Conservation (phyloP, 2,888 invertebrate species). For the Drosophila buzzatii region DNA sequence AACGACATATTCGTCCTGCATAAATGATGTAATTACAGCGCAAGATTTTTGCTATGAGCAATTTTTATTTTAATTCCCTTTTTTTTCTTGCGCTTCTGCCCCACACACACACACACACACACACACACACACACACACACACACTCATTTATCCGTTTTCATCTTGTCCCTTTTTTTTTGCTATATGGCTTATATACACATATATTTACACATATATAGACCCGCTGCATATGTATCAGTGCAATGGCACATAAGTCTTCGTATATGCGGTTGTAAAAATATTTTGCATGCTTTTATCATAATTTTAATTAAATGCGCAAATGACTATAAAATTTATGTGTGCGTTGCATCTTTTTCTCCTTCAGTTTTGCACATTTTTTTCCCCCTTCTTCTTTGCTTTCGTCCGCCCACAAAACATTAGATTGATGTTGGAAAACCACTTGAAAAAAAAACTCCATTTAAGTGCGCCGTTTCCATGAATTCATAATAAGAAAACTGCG, state of each 20-base stretch:
- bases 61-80: slow-evolving; percentile 77
- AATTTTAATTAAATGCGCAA: slow-evolving; percentile 77
- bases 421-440: slow-evolving; percentile 31
- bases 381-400: background rate
- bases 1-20: slow-evolving; percentile 83
- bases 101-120: too few relatives aligned
- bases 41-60: slow-evolving; percentile 78
- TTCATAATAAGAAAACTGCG: slow-evolving; percentile 8
- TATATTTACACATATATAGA: background rate
- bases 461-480: slow-evolving; percentile 2
- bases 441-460: background rate
- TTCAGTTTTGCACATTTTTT: slow-evolving; percentile 1
- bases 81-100: slow-evolving; percentile 28
- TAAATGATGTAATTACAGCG: slow-evolving; percentile 84
- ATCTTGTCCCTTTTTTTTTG: slow-evolving; percentile 47
- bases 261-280: slow-evolving; percentile 63
- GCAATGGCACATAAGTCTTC: slow-evolving; percentile 44
- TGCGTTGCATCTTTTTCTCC: slow-evolving; percentile 35
- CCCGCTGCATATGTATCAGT: slow-evolving; percentile 19
- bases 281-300: slow-evolving; percentile 77
- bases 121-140: slow-evolving; percentile 31
- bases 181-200: slow-evolving; percentile 26
- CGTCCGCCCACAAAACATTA: slow-evolving; percentile 22
- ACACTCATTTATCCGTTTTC: slow-evolving; percentile 50
- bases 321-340: slow-evolving; percentile 70